A percentile compares a stretch with the other conserved stretches of the same genome.
Evolutionary conservation across 1,140 invertebrate genomes (phyloP).

Genomic region (Nasonia giraulti): DNA sequence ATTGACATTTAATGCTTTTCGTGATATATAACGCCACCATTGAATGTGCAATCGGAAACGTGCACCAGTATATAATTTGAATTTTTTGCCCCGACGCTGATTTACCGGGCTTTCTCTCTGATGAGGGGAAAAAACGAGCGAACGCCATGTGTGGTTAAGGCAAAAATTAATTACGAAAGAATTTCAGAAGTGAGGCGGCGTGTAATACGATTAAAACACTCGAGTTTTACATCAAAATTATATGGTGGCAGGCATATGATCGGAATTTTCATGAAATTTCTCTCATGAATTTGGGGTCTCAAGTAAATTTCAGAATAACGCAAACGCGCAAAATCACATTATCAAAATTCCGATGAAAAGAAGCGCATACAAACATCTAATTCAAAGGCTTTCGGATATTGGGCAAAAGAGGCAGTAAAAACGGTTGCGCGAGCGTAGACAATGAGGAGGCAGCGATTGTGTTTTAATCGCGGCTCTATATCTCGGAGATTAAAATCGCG

Average conservation of each 20-base stretch:
- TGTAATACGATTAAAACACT: not conserved
- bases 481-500: conserved; percentile 35
- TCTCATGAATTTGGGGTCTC: not conserved
- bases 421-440: not conserved
- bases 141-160: not conserved
- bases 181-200: not conserved
- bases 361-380: not conserved
- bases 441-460: conserved; percentile 24
- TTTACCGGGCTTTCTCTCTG: not conserved
- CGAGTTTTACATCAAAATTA: not conserved
- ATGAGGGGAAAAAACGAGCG: not conserved
- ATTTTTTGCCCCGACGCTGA: not conserved
- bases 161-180: not conserved
- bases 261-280: not conserved
- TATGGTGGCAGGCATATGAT: not conserved
- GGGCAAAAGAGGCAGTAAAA: not conserved
- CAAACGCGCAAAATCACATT: not conserved
- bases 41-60: conserved; percentile 16
- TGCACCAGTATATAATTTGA: conserved; percentile 35
- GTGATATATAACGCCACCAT: not conserved
- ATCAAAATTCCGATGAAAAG: too few relatives aligned
- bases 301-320: not conserved
- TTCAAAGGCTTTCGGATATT: not conserved
- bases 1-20: conserved; percentile 33
- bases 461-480: conserved; percentile 18